A percentile compares a stretch with the other conserved stretches of the same genome.
These are phyloP conservation scores for Chelonia mydas DNA, from an alignment of 2,797 vertebrate genomes.

Conservation along the genomic window DNA sequence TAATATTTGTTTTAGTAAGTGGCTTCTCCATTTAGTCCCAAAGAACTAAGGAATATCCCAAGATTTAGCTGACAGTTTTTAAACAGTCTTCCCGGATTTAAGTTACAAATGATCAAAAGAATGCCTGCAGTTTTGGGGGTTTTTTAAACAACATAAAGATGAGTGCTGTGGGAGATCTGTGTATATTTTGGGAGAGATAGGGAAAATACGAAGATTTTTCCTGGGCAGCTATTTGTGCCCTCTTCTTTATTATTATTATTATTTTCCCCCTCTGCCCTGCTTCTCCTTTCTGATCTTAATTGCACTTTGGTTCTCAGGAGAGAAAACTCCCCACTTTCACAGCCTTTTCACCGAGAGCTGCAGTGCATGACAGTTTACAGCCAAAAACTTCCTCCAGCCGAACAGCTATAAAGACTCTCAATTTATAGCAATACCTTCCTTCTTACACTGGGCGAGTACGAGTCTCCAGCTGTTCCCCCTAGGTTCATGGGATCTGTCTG, in stretches of 20 bases:
- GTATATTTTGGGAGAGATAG: not conserved
- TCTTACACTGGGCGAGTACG: not conserved
- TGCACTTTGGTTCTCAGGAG: slow-evolving; percentile 53
- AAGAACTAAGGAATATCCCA: not conserved
- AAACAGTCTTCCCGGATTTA: not conserved
- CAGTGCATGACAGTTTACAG: slow-evolving; percentile 79
- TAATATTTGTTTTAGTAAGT: not conserved
- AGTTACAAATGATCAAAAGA: not conserved
- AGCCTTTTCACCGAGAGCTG: slow-evolving; percentile 71
- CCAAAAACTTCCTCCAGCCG: slow-evolving; percentile 73
- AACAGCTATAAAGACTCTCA: slow-evolving; percentile 61
- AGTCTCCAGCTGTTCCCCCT: not conserved
- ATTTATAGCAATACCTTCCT: slow-evolving; percentile 35
- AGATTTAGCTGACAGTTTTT: not conserved
- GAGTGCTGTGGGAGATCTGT: not conserved
- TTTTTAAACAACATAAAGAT: not conserved
- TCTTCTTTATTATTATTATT: not conserved
- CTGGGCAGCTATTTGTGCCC: not conserved
- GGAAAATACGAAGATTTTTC: not conserved
- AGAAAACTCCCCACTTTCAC: not conserved
- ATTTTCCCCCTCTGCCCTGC: not conserved
- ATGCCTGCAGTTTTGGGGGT: not conserved
- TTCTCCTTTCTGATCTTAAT: slow-evolving; percentile 64
- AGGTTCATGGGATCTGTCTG: not conserved
- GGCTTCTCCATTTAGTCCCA: accelerated